Percentiles rank a stretch among this genome's conserved stretches.
Conservation (phyloP, 2,797 vertebrate genomes). For the Eulemur albifrons region DNA sequence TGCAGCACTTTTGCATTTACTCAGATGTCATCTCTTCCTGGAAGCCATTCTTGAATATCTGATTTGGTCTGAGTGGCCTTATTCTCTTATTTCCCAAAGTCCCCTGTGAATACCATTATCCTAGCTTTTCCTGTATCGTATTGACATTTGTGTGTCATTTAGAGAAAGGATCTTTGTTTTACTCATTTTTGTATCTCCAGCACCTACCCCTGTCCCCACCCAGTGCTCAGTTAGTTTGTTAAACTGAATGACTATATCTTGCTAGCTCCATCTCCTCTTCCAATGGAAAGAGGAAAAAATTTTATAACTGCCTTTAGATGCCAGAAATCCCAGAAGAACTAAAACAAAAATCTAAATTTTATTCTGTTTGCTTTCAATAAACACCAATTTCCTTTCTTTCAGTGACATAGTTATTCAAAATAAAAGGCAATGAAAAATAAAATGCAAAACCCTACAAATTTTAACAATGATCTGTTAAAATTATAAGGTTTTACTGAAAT, state of each 20-base stretch:
- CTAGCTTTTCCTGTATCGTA: neutral
- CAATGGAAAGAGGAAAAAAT: neutral
- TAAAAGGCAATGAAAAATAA: neutral
- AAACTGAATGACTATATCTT: neutral
- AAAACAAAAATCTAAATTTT: neutral
- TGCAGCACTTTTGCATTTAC: neutral
- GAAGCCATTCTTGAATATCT: slow-evolving; percentile 8
- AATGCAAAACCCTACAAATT: neutral
- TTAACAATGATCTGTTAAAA: neutral
- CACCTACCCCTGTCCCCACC: neutral
- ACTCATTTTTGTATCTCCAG: neutral
- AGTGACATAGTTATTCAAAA: neutral
- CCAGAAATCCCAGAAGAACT: neutral
- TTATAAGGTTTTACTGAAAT: neutral
- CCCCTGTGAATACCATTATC: neutral
- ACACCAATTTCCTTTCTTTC: neutral
- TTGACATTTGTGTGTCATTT: neutral
- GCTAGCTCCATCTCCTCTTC: neutral
- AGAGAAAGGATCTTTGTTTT: slow-evolving; percentile 3
- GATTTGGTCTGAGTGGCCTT: neutral
- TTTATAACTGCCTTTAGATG: neutral
- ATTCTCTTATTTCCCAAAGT: neutral
- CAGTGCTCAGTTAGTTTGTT: neutral
- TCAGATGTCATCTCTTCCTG: neutral
- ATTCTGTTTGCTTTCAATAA: neutral